Base-by-base conservation (phyloP, 2,888 invertebrate species). In the Mythimna pallens region DNA sequence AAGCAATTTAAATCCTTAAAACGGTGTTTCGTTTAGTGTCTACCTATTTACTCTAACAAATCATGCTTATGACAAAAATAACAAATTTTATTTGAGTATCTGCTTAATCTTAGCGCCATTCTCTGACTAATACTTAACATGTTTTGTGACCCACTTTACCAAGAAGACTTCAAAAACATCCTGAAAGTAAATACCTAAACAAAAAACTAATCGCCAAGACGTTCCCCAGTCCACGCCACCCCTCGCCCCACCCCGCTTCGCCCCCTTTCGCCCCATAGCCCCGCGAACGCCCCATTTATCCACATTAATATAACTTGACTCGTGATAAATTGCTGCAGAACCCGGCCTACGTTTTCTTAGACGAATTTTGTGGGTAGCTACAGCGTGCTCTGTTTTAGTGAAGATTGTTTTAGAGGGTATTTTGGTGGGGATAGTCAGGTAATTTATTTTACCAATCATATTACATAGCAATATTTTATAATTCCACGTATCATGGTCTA, bases 271-370 rank as follows among this genome's bases (percentile, higher is more conserved):
- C 82, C 81, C 78, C 64, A 34, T 62, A 65, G 73, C 83, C 86
- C 84, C 79, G 85, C 85, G 78, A 87, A 88, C 89, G 90, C 92
- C 90, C 92, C 94, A 93, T 94, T 93, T 93, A 94, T 94, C 94
- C 94, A 93, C 96, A 95, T 95, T 95, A 95, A 96, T 96, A 95
- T 94, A 94, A 94, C 95, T 94, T 92, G 93, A 92, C 93, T 93
- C 91, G 95, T 96, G 96, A 96, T 96, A 96, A 96, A 96, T 96
- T 95, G 93, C 94, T 90, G 90, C 91, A 88, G 93, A 92, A 90
- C 93, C 94, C 88, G 86, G 89, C 94, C 94, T 93, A 93, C 93
- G 94, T 94, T 95, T 96, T 95, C 95, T 96, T 95, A 93, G 94
- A 93, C 93, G 93, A 94, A 94, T 93, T 93, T 93, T 89, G 89